Evolutionary conservation across 2,797 vertebrate species (phyloP).

Genomic region (Sphenopsis melanotis): DNA sequence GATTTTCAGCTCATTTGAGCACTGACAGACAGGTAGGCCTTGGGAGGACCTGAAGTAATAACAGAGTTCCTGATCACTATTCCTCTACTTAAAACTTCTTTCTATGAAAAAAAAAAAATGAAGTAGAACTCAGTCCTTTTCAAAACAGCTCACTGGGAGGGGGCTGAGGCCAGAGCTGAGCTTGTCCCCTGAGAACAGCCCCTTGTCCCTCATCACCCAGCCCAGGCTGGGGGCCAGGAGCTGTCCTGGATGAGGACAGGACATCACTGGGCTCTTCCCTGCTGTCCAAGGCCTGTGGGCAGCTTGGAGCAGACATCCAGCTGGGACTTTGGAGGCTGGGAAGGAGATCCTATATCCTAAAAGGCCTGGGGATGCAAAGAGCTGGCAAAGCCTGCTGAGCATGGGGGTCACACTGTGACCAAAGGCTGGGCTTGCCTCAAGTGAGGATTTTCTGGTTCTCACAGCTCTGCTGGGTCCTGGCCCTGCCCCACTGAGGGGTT

Average conservation of each 20-base stretch:
- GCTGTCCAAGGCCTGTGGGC: neutral
- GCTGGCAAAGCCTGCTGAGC: neutral
- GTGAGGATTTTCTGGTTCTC: neutral
- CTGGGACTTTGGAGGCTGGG: neutral
- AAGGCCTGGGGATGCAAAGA: neutral
- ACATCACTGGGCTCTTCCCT: neutral
- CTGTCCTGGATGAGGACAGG: neutral
- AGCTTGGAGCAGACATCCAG: neutral
- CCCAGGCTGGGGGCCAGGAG: neutral
- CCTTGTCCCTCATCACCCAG: neutral
- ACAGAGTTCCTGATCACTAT: neutral
- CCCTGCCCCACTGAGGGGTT: neutral
- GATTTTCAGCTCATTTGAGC: neutral
- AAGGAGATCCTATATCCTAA: neutral
- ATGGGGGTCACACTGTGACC: neutral
- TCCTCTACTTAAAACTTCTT: neutral
- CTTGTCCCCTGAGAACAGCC: neutral
- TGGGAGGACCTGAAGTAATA: neutral
- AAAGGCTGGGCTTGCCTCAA: neutral
- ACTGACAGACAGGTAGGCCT: neutral
- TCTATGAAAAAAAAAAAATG: neutral
- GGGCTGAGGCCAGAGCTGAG: neutral
- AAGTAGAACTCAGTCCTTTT: neutral
- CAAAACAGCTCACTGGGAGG: fast-evolving
- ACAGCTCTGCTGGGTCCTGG: neutral